A percentile compares a stretch with the other conserved stretches of the same genome.
These are phyloP conservation scores for Adineta ricciae DNA, from an alignment of 2,888 invertebrate genomes.

Conservation along the genomic window DNA sequence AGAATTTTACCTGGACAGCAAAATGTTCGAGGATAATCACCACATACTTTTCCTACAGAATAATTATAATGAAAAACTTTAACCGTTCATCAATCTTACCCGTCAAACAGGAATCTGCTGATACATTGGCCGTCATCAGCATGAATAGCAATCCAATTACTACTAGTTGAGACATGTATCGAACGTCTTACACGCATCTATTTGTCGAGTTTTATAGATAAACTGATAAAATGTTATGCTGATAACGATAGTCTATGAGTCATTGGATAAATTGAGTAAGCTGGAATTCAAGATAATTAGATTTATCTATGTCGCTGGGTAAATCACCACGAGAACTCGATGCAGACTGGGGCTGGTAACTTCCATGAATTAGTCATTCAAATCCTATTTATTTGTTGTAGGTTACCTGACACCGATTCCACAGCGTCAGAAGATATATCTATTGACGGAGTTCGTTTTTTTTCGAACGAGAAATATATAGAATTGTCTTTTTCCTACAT, in stretches of 20 bases:
- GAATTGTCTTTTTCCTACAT: not conserved
- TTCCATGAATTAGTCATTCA: not conserved
- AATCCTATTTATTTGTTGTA: not conserved
- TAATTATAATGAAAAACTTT: not conserved
- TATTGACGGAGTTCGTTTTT: not conserved
- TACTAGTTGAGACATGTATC: not conserved
- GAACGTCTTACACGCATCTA: too few relatives aligned
- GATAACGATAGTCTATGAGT: too few relatives aligned
- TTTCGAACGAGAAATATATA: not conserved
- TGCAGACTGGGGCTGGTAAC: not conserved
- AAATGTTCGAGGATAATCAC: not conserved
- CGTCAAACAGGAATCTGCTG: not conserved
- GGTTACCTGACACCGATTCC: not conserved
- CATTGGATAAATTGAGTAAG: too few relatives aligned
- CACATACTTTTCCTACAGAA: not conserved
- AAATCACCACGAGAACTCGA: not conserved
- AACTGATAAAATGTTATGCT: too few relatives aligned
- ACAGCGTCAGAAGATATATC: not conserved
- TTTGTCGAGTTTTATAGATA: too few relatives aligned
- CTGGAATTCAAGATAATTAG: not conserved
- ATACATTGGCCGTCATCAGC: not conserved
- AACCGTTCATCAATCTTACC: not conserved
- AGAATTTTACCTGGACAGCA: not conserved
- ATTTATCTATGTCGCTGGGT: not conserved
- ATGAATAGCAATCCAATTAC: not conserved